phyloP scores from a whole-genome alignment of 2,888 invertebrate species.

The Aradus depressus region DNA sequence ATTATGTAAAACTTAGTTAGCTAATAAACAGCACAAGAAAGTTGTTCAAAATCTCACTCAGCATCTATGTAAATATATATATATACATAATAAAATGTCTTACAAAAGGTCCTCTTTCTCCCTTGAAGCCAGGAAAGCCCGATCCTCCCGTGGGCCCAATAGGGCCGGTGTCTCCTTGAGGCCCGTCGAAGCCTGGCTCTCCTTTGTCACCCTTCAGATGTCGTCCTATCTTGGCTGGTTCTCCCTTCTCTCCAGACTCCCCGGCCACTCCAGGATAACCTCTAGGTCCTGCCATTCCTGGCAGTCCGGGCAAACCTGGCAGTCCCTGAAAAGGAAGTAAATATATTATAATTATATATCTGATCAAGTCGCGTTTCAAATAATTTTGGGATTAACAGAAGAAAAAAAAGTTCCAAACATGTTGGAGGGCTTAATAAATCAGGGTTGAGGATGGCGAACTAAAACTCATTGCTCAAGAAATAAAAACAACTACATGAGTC shows the following conservation, averaged over 20 bases:
- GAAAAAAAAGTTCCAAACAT: too few species aligned
- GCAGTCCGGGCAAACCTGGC: slow-evolving; percentile 56
- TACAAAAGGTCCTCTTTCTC: slow-evolving; percentile 49
- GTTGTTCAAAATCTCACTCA: too few species aligned
- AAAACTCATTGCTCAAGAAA: too few species aligned
- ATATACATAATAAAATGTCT: too few species aligned
- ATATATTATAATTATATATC: not conserved
- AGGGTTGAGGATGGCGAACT: too few species aligned
- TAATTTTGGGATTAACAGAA: too few species aligned
- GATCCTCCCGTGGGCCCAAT: slow-evolving; percentile 51
- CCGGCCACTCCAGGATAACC: slow-evolving; percentile 59
- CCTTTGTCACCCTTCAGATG: slow-evolving; percentile 74
- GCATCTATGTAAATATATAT: too few species aligned
- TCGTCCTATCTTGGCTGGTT: slow-evolving; percentile 59
- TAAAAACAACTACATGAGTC: too few species aligned
- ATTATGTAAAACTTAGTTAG: too few species aligned
- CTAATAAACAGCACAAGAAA: too few species aligned
- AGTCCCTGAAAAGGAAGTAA: slow-evolving; percentile 46
- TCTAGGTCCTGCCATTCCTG: slow-evolving; percentile 63
- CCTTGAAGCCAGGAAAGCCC: slow-evolving; percentile 50
- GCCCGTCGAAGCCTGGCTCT: slow-evolving; percentile 67
- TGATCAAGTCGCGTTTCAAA: too few species aligned
- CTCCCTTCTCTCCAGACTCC: slow-evolving; percentile 66
- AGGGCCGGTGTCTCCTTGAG: slow-evolving; percentile 52
- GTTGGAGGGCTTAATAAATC: too few species aligned